A percentile compares a stretch with the other conserved stretches of the same genome.
phyloP scores from a whole-genome alignment of 2,797 vertebrate genomes.

The Rhinophrynus dorsalis region DNA sequence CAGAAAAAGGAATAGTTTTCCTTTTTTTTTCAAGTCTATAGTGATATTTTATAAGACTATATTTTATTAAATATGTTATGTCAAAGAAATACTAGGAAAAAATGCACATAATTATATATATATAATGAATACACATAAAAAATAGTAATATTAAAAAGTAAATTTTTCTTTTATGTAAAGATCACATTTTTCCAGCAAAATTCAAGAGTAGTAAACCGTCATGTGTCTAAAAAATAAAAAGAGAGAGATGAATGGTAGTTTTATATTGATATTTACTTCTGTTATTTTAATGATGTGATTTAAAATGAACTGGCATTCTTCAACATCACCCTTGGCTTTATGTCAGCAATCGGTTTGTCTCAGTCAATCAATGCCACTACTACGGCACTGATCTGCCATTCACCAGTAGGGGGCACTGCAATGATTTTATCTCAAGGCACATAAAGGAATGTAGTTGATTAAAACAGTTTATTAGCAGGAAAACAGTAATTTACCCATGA shows the following conservation, averaged over 20 bases:
- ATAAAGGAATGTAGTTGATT: constrained; percentile 58
- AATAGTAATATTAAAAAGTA: too few relatives aligned
- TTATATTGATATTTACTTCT: constrained; percentile 52
- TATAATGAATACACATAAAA: too few relatives aligned
- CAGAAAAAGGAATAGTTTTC: too few relatives aligned
- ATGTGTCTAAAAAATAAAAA: constrained; percentile 47
- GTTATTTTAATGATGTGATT: constrained; percentile 64
- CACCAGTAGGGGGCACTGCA: constrained; percentile 82
- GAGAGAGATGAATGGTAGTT: constrained; percentile 43
- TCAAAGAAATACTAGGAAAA: too few relatives aligned
- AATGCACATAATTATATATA: too few relatives aligned
- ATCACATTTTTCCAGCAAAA: constrained; percentile 49
- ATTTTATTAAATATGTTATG: too few relatives aligned
- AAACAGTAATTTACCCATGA: constrained; percentile 25
- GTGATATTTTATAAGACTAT: too few relatives aligned
- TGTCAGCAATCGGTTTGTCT: constrained; percentile 72
- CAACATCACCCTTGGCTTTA: constrained; percentile 73
- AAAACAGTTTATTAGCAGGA: constrained; percentile 58
- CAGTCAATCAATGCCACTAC: constrained; percentile 75
- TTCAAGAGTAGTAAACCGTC: constrained; percentile 45
- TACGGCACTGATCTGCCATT: constrained; percentile 66
- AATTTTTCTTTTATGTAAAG: neutral
- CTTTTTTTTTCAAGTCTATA: too few relatives aligned
- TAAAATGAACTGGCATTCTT: constrained; percentile 79
- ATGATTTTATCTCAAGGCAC: constrained; percentile 56